Evolutionary conservation across 1,140 invertebrate genomes (phyloP), one percentile per base, ranked within the genome.

Genomic region (Mactra quadrangularis): DNA sequence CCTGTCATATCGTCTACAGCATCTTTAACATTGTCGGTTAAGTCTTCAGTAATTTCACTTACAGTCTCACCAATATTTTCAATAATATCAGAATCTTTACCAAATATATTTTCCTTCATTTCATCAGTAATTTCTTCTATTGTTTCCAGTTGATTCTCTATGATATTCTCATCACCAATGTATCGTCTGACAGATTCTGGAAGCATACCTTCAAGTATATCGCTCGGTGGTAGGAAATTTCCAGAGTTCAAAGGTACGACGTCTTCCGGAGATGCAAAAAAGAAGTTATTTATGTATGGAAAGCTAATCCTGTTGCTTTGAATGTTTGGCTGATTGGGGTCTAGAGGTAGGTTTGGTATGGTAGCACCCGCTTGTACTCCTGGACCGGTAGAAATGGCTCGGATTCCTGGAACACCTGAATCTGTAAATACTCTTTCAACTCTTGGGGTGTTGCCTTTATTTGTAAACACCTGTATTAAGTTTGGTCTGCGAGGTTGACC

Each of bases 211-310:
- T 50, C 45, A 15, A 47, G 1, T 27, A 35, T 15, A 19, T 55
- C 6, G 1, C 17, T 11, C 19, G 64, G 64, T 15, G 38, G 38
- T 13, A 68, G 3, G 19, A 68, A 68, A 31, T 68, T 25, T 3
- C 41, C 11, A 19, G 38, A 47, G 25, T 68, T 41, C n/a, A 68
- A 41, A 27, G 64, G 64, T 6, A 50, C 17, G 1, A 31, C 11
- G 22, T 68, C 64, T 50, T 68, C 64, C 17, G 64, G 64, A 31
- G 64, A 6, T n/a, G 64, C 45, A 31, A 68, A 68, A 50, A 68
- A 68, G 64, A 68, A 68, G 19, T 68, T 68, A 50, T 68, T 68
- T 1, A 68, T 22, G 33, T 47, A 68, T 0, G 64, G 64, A 31
- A 68, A 50, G 29, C 35, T 68, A 13, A 68, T 47, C 15, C 19